Conservation (phyloP, 2,113 vertebrate species). For the Cryptoleucopteryx plumbea region DNA sequence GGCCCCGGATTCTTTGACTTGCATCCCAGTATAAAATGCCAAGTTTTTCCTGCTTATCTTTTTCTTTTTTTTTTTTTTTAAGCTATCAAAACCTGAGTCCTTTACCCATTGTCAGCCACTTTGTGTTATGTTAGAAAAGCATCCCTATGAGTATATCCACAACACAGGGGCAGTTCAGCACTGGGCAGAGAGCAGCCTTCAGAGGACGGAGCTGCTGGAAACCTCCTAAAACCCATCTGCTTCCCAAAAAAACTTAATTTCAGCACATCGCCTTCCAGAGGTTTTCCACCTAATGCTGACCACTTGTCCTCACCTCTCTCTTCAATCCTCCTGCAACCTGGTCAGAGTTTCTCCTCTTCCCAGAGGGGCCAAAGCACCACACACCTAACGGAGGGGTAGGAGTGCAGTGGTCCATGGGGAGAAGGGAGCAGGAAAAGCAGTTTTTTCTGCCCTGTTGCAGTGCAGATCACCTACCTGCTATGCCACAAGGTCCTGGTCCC, state of each 20-base stretch:
- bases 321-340: background rate
- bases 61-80: background rate
- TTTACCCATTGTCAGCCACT: background rate
- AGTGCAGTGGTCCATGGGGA: background rate
- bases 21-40: background rate
- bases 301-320: background rate
- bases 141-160: no score
- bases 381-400: no score
- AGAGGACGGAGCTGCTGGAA: background rate
- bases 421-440: background rate
- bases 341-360: background rate
- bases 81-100: background rate
- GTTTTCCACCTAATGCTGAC: background rate
- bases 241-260: background rate
- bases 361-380: background rate
- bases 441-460: background rate
- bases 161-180: background rate
- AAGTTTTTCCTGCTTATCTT: background rate
- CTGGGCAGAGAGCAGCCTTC: background rate
- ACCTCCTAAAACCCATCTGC: background rate
- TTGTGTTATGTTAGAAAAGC: background rate
- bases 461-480: background rate
- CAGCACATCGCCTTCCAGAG: background rate
- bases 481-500: background rate
- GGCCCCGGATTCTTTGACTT: background rate